These are phyloP conservation scores for Crepidodera aurea DNA, from an alignment of 2,888 invertebrate genomes.

Conservation along the genomic window DNA sequence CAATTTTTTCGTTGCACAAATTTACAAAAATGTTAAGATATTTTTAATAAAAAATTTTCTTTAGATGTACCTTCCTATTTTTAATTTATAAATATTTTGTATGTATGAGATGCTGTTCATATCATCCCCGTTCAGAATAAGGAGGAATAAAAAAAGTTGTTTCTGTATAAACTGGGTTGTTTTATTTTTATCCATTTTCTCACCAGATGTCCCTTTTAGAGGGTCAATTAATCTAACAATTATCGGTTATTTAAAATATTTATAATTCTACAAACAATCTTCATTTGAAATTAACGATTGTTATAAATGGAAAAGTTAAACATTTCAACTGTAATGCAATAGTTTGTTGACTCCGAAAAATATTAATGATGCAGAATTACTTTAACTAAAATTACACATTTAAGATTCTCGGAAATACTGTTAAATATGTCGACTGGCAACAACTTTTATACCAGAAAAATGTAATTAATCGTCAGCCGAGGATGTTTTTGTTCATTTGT, in stretches of 20 bases:
- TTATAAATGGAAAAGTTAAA: conserved; percentile 9
- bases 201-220: no score
- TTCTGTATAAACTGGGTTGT: conserved; percentile 42
- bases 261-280: no score
- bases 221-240: no score
- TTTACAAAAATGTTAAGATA: conserved; percentile 47
- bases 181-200: conserved; percentile 19
- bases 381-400: conserved; percentile 21
- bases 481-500: conserved; percentile 22
- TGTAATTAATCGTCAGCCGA: conserved; percentile 21
- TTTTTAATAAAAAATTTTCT: conserved; percentile 52
- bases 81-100: conserved; percentile 47
- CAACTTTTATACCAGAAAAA: conserved; percentile 16
- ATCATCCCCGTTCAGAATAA: conserved; percentile 46
- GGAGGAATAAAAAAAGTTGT: conserved; percentile 48
- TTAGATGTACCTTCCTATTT: conserved; percentile 42
- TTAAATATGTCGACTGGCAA: conserved; percentile 22
- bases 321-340: conserved; percentile 25
- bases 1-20: conserved; percentile 57
- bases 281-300: no score
- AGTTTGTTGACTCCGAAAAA: conserved; percentile 26
- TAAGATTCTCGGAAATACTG: conserved; percentile 25
- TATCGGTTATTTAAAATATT: no score
- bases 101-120: conserved; percentile 45
- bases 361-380: conserved; percentile 28